These are phyloP conservation scores for Troides aeacus DNA, from an alignment of 2,888 invertebrate species.

Conservation along the genomic window DNA sequence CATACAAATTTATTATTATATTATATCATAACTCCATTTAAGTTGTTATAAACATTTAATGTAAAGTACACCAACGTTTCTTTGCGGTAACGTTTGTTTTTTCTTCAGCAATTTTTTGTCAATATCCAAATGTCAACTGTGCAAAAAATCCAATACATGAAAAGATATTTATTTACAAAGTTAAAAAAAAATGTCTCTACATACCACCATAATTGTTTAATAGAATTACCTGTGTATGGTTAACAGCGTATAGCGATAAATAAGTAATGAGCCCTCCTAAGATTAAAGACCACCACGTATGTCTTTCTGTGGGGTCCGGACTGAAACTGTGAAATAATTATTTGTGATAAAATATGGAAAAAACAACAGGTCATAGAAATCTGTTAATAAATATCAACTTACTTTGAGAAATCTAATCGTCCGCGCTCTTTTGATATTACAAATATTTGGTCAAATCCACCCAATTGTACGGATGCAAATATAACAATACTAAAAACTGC, in stretches of 20 bases:
- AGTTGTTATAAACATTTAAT: no score
- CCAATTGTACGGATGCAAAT: conserved; percentile 84
- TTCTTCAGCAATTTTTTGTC: no score
- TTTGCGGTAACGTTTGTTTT: no score
- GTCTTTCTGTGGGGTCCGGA: conserved; percentile 88
- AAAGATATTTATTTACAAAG: no score
- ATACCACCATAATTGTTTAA: no score
- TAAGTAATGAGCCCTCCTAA: conserved; percentile 91
- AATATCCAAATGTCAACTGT: no score
- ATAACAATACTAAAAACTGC: conserved; percentile 89
- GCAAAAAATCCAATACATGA: no score
- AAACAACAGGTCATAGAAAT: not conserved
- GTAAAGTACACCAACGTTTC: no score
- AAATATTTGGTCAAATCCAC: conserved; percentile 86
- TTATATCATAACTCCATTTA: no score
- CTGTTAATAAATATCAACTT: conserved; percentile 41
- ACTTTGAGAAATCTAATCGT: conserved; percentile 86
- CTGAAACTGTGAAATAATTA: conserved; percentile 79
- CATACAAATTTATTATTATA: no score
- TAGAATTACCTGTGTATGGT: conserved; percentile 84
- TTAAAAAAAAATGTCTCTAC: no score
- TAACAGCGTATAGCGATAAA: conserved; percentile 90
- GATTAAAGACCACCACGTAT: conserved; percentile 90
- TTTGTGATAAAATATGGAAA: not conserved
- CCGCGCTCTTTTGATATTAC: conserved; percentile 83